Evolutionary conservation across 2,797 vertebrate species (phyloP).

Genomic region (Cottoperca gobio): DNA sequence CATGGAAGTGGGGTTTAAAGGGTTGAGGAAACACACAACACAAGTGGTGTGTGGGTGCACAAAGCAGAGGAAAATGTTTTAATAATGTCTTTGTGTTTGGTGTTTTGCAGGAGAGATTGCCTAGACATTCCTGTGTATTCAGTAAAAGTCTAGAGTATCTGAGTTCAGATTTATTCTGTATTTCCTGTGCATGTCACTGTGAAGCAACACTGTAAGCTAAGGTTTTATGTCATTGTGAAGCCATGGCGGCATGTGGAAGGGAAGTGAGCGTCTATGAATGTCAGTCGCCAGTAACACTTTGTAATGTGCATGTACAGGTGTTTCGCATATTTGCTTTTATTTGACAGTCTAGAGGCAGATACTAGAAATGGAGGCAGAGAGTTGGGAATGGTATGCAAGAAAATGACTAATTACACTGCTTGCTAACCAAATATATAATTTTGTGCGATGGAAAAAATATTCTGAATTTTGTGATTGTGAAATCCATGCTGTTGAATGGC

Average conservation of each 20-base stretch:
- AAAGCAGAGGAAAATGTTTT: conserved; percentile 29
- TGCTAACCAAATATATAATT: no score
- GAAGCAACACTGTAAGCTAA: not conserved
- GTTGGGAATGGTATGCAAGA: no score
- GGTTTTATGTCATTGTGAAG: not conserved
- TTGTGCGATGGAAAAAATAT: no score
- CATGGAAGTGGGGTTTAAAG: conserved; percentile 51
- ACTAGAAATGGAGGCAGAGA: no score
- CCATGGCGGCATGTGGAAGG: not conserved
- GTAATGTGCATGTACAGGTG: not conserved
- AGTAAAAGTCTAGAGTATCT: conserved; percentile 10
- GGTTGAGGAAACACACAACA: conserved; percentile 19
- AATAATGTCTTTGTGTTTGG: conserved; percentile 26
- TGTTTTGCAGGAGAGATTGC: conserved; percentile 22
- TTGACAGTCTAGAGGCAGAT: no score
- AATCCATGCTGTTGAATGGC: not conserved
- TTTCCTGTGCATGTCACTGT: not conserved
- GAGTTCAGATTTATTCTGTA: not conserved
- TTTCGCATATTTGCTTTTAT: no score
- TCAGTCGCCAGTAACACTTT: not conserved
- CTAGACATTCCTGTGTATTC: conserved; percentile 11
- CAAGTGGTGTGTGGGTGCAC: conserved; percentile 5
- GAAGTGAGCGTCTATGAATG: not conserved
- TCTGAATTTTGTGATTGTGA: no score
- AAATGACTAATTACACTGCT: no score